Evolutionary conservation across 2,888 invertebrate species (phyloP).

Genomic region (Nomada goodeniana): DNA sequence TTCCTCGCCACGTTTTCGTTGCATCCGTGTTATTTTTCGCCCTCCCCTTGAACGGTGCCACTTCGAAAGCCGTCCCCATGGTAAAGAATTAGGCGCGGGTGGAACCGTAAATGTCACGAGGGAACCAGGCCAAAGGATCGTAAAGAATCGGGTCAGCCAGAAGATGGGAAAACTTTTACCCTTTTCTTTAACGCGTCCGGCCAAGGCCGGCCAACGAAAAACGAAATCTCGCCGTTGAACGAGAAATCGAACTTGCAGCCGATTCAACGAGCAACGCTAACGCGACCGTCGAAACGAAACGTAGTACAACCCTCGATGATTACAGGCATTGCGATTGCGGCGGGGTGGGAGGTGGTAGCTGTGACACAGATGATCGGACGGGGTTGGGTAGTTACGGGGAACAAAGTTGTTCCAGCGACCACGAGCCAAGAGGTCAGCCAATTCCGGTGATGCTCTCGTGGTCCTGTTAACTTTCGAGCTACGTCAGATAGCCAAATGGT

Average conservation of each 20-base stretch:
- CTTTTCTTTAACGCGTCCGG: slow-evolving; percentile 38
- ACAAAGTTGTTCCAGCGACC: slow-evolving; percentile 62
- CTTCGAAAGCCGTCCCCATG: slow-evolving; percentile 11
- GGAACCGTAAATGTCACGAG: slow-evolving; percentile 16
- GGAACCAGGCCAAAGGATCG: slow-evolving; percentile 46
- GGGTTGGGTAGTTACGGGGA: slow-evolving; percentile 1
- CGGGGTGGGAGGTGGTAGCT: not conserved
- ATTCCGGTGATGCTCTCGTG: slow-evolving; percentile 58
- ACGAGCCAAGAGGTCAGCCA: slow-evolving; percentile 56
- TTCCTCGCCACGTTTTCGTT: not conserved
- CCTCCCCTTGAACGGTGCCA: not conserved
- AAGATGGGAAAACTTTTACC: slow-evolving; percentile 55
- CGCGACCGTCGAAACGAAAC: slow-evolving; percentile 36
- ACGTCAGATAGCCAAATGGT: slow-evolving; percentile 54
- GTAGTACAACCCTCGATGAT: slow-evolving; percentile 40
- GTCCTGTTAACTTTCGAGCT: slow-evolving; percentile 61
- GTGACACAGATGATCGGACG: slow-evolving; percentile 41
- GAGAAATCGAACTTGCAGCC: slow-evolving; percentile 53
- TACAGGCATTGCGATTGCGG: slow-evolving; percentile 14
- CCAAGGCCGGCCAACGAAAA: slow-evolving; percentile 31
- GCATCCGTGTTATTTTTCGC: slow-evolving; percentile 3
- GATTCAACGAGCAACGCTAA: not conserved
- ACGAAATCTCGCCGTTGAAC: slow-evolving; percentile 50
- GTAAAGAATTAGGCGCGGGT: slow-evolving; percentile 39
- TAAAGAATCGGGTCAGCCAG: slow-evolving; percentile 53